Base-by-base conservation (phyloP, 2,113 vertebrate species). In the Entomyzon cyanotis region DNA sequence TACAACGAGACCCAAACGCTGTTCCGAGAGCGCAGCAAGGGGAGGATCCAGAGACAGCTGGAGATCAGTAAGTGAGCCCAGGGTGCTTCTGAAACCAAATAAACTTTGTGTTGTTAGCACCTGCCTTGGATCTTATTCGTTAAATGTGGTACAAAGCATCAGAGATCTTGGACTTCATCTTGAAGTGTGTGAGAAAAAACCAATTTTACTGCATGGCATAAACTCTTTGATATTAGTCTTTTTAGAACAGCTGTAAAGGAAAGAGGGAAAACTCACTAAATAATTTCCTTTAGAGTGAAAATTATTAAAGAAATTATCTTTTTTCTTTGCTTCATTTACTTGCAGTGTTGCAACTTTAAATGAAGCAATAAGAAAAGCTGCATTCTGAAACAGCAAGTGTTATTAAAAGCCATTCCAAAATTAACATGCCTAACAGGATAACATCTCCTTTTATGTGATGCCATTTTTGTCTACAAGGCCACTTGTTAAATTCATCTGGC, bases 11-110 rank as follows among this genome's bases (percentile, higher is more conserved):
- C 99, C 2, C 99, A 99, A 95, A 98, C 98, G 41, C 97, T 98
- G 9, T 99, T 99, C 94, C 98, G 99, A 92, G 99, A 99, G 71
- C 98, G 98, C 84, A 99, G 99, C 97, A 99, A 99, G 96, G 98
- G 98, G 76, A 98, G 99, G 47, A 99, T 99, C 77, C 99, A 99
- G 94, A 98, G 99, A 28, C 99, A 99, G 88, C 97, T 99, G 44
- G 99, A 99, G 96, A 99, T 99, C 95, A 99, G 99, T 99, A 91
- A 99, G 99, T 98, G 56, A 58, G 27, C 33, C 30, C 31, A 8
- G 5, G 12, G 3, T 6, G 22, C 62, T 24, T 4, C 14, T 9
- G 8, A 5, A 12, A 4, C 15, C 20, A 1, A 35, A 28, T 4
- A 55, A 31, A 7, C 1, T 2, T 7, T 20, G 5, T 67, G 4